Conservation (phyloP, 2,888 invertebrate genomes). For the Caenorhabditis uteleia region DNA sequence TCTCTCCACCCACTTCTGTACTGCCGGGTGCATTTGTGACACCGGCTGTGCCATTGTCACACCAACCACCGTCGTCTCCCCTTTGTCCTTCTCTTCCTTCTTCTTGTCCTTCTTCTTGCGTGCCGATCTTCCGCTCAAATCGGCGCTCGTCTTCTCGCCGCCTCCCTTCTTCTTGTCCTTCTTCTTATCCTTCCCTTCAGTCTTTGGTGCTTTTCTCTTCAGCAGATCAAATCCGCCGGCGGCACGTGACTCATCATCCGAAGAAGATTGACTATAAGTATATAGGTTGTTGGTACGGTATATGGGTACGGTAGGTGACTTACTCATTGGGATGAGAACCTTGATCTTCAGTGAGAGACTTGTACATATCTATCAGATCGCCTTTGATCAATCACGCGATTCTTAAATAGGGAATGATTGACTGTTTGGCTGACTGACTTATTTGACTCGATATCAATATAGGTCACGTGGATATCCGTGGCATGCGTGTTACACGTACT, state of each 20-base stretch:
- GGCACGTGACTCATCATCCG: not conserved
- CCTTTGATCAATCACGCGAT: too few species aligned
- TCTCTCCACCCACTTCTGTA: constrained; percentile 28
- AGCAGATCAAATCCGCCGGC: constrained; percentile 1
- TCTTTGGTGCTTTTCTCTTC: not conserved
- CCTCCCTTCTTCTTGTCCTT: constrained; percentile 20
- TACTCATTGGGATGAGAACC: too few species aligned
- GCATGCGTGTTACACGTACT: too few species aligned
- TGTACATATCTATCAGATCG: too few species aligned
- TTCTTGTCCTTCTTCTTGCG: not conserved
- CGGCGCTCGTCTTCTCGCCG: constrained; percentile 9
- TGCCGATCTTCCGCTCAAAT: not conserved
- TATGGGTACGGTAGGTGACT: too few species aligned
- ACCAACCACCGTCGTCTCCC: constrained; percentile 1
- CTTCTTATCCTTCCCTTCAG: not conserved
- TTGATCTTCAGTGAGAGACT: too few species aligned
- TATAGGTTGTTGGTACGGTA: too few species aligned
- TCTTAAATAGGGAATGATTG: too few species aligned
- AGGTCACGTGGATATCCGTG: too few species aligned
- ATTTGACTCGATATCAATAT: too few species aligned
- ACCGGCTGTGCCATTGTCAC: not conserved
- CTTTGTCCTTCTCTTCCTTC: not conserved
- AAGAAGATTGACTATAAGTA: too few species aligned
- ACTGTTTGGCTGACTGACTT: too few species aligned
- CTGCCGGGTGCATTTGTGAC: constrained; percentile 19